These are phyloP conservation scores for Caerostris darwini DNA, from an alignment of 1,140 invertebrate genomes.

Conservation along the genomic window DNA sequence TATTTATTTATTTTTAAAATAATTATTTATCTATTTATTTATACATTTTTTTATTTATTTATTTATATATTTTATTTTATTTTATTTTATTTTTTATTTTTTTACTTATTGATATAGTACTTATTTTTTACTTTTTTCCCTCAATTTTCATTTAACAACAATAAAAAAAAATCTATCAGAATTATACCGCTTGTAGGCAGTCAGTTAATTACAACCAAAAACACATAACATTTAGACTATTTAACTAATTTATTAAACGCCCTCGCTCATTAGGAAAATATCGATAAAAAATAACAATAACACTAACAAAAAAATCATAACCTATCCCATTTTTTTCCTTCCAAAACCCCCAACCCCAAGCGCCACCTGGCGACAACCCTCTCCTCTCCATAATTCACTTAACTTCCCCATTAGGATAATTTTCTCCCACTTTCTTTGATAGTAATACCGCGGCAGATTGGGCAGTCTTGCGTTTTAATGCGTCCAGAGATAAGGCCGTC, in stretches of 20 bases:
- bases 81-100: too few relatives aligned
- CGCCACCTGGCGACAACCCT: constrained; percentile 42
- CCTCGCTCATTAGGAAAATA: too few relatives aligned
- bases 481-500: background rate
- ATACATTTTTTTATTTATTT: too few relatives aligned
- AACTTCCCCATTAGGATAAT: constrained; percentile 70
- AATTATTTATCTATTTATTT: too few relatives aligned
- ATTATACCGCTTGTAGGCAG: too few relatives aligned
- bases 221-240: background rate
- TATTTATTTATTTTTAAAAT: too few relatives aligned
- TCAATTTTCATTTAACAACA: too few relatives aligned
- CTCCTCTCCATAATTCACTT: constrained; percentile 64
- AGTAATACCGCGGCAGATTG: background rate
- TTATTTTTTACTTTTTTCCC: too few relatives aligned
- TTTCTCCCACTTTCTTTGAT: constrained; percentile 65
- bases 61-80: too few relatives aligned
- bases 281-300: background rate
- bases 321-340: background rate
- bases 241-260: too few relatives aligned
- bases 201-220: background rate
- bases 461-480: constrained; percentile 41
- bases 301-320: background rate
- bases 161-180: too few relatives aligned
- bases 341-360: background rate
- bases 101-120: too few relatives aligned